phyloP scores from a whole-genome alignment of 1,140 invertebrate genomes.

The Anoplophora glabripennis region DNA sequence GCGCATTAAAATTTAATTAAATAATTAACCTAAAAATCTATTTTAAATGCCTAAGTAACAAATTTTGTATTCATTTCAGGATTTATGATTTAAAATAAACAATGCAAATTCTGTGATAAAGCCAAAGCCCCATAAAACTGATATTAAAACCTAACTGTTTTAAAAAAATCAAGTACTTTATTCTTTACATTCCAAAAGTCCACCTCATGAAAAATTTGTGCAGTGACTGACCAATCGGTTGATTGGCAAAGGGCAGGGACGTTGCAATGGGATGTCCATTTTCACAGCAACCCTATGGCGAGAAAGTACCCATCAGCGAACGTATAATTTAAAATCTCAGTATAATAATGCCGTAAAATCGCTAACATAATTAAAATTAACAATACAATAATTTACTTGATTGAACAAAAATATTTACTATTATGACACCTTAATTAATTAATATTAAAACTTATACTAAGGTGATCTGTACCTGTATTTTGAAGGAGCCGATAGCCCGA shows the following conservation, averaged over 20 bases:
- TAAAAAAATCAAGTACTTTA: conserved; percentile 19
- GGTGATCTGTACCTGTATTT: conserved; percentile 47
- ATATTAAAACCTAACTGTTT: too few species aligned
- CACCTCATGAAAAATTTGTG: conserved; percentile 33
- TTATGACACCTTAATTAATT: conserved; percentile 7
- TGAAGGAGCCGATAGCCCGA: conserved; percentile 49
- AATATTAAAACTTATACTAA: conserved; percentile 39
- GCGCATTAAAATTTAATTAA: too few species aligned
- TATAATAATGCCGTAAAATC: neutral
- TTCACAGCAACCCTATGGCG: conserved; percentile 46
- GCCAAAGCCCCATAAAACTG: too few species aligned
- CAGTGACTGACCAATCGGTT: conserved; percentile 37
- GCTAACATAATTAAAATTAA: neutral
- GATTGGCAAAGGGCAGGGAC: conserved; percentile 37
- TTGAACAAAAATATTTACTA: conserved; percentile 1
- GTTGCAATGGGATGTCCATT: conserved; percentile 39
- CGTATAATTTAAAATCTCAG: neutral
- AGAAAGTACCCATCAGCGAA: conserved; percentile 48
- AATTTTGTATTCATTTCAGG: too few species aligned
- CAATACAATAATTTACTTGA: too few species aligned
- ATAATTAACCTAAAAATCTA: too few species aligned
- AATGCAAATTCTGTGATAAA: too few species aligned
- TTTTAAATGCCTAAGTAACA: too few species aligned
- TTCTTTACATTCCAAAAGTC: conserved; percentile 37
- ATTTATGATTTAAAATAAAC: too few species aligned